Evolutionary conservation across 2,888 invertebrate genomes (phyloP), one percentile per base, ranked within the genome.

Genomic region (Caenorhabditis wallacei): DNA sequence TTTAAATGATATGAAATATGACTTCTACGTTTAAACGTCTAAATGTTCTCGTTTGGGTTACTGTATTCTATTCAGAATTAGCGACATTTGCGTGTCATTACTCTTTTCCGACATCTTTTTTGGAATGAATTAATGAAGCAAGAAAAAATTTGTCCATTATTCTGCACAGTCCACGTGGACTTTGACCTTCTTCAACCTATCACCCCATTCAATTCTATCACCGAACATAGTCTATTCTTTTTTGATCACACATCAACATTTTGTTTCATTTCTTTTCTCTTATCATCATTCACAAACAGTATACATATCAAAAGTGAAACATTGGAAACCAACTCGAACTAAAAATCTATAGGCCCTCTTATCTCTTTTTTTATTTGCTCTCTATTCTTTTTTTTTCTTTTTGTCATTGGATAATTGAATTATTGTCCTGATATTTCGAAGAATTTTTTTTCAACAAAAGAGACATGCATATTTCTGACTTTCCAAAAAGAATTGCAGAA

Each of bases 221-320:
- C n/a, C 18, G 46, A 74, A 74, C 63, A 46, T 46, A 74, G 64
- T 74, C 64, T 64, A 74, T 24, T 74, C 74, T 74, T 43, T 64
- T 74, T 74, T 74, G 74, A 64, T 74, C 74, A 74, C 57, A 59
- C 57, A 57, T 43, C 70, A 40, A 70, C 43, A 54, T 56, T 69
- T 56, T 68, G 30, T 40, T 40, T 68, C 37, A 10, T 22, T 40
- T 37, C 22, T 56, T 56, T 35, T 53, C 54, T 40, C 54, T 54
- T 69, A 64, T 64, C 64, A 64, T 35, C 48, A 16, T 30, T 35
- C 48, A 35, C 64, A 48, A 64, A 11, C 64, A 64, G 46, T 48
- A 26, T 48, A 64, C 56, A 64, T 40, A 64, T 64, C 64, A 64
- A 48, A 48, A 64, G 46, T 64, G 46, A 64, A 64, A 64, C 48